phyloP scores from a whole-genome alignment of 2,797 vertebrate species.

The Anniella stebbinsi region DNA sequence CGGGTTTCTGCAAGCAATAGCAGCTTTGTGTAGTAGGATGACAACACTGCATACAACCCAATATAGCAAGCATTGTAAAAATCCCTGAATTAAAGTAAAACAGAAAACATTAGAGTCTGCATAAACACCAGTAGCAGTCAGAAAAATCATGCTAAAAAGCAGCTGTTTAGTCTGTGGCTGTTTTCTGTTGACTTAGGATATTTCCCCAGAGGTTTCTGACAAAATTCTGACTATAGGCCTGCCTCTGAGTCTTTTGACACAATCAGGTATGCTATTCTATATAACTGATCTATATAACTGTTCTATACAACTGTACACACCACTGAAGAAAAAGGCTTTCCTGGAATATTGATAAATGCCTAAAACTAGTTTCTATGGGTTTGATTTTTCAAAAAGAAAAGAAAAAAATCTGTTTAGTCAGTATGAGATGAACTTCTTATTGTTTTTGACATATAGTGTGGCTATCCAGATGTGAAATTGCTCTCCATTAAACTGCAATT shows the following conservation, averaged over 20 bases:
- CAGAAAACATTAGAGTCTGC: background rate
- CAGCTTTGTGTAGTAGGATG: background rate
- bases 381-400: background rate
- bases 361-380: conserved; percentile 1
- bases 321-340: background rate
- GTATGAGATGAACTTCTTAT: conserved; percentile 53
- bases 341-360: background rate
- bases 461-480: conserved; percentile 77
- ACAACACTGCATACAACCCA: background rate
- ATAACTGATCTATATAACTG: background rate
- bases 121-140: background rate
- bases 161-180: background rate
- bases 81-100: background rate
- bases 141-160: background rate
- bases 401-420: background rate
- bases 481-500: conserved; percentile 72
- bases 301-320: background rate
- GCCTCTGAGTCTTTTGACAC: background rate
- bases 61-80: background rate
- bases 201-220: background rate
- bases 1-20: background rate
- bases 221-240: background rate
- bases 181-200: background rate
- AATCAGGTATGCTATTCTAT: background rate
- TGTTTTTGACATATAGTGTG: conserved; percentile 69